Evolutionary conservation across 2,113 vertebrate genomes (phyloP), one percentile per base, ranked within the genome.

Genomic region (Sinocyclocheilus anophthalmus): DNA sequence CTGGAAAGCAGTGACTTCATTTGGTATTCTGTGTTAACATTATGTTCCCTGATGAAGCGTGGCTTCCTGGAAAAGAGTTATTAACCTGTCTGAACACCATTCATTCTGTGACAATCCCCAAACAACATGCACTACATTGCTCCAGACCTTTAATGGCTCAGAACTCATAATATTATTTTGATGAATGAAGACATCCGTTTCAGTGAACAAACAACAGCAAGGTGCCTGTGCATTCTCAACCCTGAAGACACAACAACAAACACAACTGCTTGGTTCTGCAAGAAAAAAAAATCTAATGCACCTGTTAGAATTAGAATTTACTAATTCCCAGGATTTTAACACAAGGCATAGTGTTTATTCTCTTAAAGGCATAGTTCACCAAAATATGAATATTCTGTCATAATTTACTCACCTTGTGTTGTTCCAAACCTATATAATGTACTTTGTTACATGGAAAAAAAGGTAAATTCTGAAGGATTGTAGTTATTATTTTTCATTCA

Each of bases 21-120:
- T 86, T 65, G 13, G 85, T 81, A 86, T 86, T 82, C 85, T 53
- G 84, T 79, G 85, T 72, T 53, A 61, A 85, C 67, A 73, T 73
- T 3, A 48, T 39, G 24, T 70, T 53, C 45, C 80, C 4, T 82
- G 63, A 82, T 82, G 80, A 82, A 82, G 80, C n/a, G 24, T 53
- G 59, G 33, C 76, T 83, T 70, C 9, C 59, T 57, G 61, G 70
- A 85, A 82, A 12, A 48, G 48, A 82, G 61, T 77, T 85, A 85
- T 78, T 57, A 59, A 85, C 83, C 81, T 88, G 33, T 16, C 50
- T 50, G 20, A 26, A 33, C 50, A 76, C 33, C n/a, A 50, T 84
- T 87, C 39, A 30, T 50, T 82, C 26, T 72, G 76, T 83, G 14
- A 82, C 39, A 53, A 81, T 26, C 14, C 37, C 53, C 12, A 50